Evolutionary conservation across 2,888 invertebrate genomes (phyloP).

Genomic region (Cantharis flavilabris): DNA sequence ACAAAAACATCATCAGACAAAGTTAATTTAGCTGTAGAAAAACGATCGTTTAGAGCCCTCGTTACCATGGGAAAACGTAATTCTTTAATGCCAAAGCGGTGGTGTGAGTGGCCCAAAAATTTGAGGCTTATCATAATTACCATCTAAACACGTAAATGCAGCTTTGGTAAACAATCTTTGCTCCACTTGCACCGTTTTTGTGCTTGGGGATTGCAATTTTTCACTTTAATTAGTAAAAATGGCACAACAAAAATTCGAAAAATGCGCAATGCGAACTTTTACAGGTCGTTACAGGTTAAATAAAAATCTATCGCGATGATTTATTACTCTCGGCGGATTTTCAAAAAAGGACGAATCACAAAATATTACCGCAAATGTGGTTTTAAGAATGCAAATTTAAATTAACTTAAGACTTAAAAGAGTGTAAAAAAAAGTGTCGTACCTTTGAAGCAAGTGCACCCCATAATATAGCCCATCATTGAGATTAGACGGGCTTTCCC

Average conservation of each 20-base stretch:
- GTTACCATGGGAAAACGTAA: neutral
- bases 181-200: neutral
- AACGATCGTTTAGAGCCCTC: neutral
- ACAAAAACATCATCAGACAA: neutral
- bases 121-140: neutral
- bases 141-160: neutral
- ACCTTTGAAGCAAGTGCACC: constrained; percentile 92
- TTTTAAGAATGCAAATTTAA: neutral
- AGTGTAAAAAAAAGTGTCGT: constrained; percentile 36
- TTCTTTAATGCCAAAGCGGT: neutral
- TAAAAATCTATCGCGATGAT: neutral
- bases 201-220: neutral
- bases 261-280: constrained; percentile 1
- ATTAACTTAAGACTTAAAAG: neutral
- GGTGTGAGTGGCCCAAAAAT: neutral
- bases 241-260: neutral
- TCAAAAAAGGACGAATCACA: neutral
- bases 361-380: neutral
- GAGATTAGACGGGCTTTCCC: constrained; percentile 48
- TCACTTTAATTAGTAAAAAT: neutral
- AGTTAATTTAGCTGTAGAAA: neutral
- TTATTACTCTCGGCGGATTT: neutral
- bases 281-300: neutral
- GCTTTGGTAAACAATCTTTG: neutral
- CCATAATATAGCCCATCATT: constrained; percentile 95